Percentiles rank a stretch among this genome's conserved stretches.
These are phyloP conservation scores for Phania funesta DNA, from an alignment of 2,888 invertebrate genomes.

Conservation along the genomic window DNA sequence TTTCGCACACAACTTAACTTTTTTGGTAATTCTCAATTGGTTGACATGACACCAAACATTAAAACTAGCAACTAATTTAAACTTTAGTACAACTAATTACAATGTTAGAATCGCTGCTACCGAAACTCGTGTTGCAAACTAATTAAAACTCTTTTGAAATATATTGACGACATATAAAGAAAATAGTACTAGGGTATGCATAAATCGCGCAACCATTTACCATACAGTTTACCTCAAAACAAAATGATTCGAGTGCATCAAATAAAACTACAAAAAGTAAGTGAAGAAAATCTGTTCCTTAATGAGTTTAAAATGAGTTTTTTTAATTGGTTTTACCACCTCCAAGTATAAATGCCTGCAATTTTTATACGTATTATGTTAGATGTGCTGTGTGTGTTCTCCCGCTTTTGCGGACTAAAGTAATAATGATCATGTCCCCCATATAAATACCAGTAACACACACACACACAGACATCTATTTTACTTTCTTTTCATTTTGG, in stretches of 20 bases:
- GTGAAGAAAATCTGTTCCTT: slow-evolving; percentile 8
- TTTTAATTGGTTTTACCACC: slow-evolving; percentile 22
- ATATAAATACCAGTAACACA: no score
- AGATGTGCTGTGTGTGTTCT: not conserved
- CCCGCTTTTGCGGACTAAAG: slow-evolving; percentile 1
- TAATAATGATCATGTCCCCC: no score
- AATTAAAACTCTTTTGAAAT: slow-evolving; percentile 37
- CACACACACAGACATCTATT: no score
- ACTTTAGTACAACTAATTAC: not conserved
- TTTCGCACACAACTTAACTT: no score
- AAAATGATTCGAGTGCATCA: slow-evolving; percentile 1
- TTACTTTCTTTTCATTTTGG: no score
- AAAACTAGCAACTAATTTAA: not conserved
- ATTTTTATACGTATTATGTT: not conserved
- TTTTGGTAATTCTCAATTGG: no score
- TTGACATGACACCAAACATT: not conserved
- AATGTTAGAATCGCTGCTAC: not conserved
- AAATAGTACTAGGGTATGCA: not conserved
- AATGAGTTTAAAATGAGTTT: slow-evolving; percentile 30
- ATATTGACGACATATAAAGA: slow-evolving; percentile 7
- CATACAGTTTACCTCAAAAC: not conserved
- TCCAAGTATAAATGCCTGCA: slow-evolving; percentile 16
- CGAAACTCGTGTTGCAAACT: slow-evolving; percentile 4
- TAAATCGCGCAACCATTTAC: not conserved
- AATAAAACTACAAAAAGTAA: not conserved